These are phyloP conservation scores for Threskiornis aethiopicus DNA, from an alignment of 2,797 vertebrate genomes.

Conservation along the genomic window DNA sequence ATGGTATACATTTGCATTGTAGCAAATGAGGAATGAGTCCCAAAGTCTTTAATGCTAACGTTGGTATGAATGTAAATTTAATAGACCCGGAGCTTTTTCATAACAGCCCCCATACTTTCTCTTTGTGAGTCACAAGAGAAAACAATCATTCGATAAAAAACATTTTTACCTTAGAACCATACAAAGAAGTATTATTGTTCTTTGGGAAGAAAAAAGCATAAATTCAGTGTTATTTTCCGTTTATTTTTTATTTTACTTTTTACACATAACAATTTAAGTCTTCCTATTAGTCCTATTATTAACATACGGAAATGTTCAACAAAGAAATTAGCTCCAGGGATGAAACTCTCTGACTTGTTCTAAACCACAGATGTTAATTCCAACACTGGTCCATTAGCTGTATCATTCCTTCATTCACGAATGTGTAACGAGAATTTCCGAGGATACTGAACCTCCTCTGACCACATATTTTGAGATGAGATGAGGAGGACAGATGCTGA, in stretches of 20 bases:
- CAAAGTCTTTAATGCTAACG: background rate
- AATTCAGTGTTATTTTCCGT: background rate
- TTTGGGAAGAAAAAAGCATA: background rate
- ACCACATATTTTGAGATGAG: background rate
- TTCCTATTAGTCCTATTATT: background rate
- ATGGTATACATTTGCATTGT: background rate
- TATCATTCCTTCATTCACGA: background rate
- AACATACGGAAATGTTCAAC: background rate
- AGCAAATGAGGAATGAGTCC: background rate
- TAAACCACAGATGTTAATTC: background rate
- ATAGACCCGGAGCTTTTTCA: background rate
- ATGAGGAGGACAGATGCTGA: background rate
- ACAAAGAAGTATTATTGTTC: background rate
- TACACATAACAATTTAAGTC: background rate
- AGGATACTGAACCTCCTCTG: background rate
- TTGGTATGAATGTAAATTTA: conserved; percentile 25
- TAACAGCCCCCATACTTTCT: background rate
- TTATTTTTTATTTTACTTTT: background rate
- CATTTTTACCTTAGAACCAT: background rate
- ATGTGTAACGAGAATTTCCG: background rate
- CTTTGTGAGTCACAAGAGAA: conserved; percentile 24
- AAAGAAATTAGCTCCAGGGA: background rate
- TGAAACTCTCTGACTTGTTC: background rate
- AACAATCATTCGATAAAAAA: background rate
- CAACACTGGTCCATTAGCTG: background rate